Base-by-base conservation (phyloP, 1,140 invertebrate species). In the Heliconius congener region DNA sequence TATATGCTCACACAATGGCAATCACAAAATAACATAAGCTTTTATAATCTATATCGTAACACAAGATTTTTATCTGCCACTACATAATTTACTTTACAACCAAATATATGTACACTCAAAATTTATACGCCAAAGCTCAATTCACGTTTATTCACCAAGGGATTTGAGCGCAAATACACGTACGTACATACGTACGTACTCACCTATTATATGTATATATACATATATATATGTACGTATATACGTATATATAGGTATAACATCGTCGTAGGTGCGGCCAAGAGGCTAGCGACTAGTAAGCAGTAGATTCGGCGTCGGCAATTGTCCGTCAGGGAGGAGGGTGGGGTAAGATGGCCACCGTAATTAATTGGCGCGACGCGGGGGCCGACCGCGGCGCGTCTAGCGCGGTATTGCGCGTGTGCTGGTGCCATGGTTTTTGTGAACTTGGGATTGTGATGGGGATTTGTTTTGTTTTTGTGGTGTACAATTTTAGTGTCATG, bases 301-400 rank as follows among this genome's bases (percentile, higher is more conserved):
- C 77, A 72, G 90, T 88, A 86, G 88, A 91, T 92, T 91, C 88
- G 89, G 87, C 87, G 75, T 80, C 79, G 87, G 90, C 91, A 91
- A 93, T 94, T 92, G 90, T 91, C 91, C 90, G 91, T 88, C 87
- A 90, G 91, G 87, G 83, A 81, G 81, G 83, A 74, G 52, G 66
- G 82, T 86, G 87, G 84, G 91, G 83, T 91, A 93, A 93, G 91
- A 93, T 92, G 89, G 91, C 91, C 91, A 93, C 92, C 92, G 90
- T 93, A 94, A 93, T 94, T 94, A 94, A 94, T 94, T 94, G 93
- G 91, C 89, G 88, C 91, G 92, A 94, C 89, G 92, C 93, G 91
- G 92, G 92, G 91, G 90, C 91, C 91, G 88, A 91, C 90, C 90
- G 90, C 89, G 91, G 85, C 91, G 88, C 89, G 91, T 91, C 91